Evolutionary conservation across 2,888 invertebrate genomes (phyloP).

Genomic region (Lasioglossum figueresi): DNA sequence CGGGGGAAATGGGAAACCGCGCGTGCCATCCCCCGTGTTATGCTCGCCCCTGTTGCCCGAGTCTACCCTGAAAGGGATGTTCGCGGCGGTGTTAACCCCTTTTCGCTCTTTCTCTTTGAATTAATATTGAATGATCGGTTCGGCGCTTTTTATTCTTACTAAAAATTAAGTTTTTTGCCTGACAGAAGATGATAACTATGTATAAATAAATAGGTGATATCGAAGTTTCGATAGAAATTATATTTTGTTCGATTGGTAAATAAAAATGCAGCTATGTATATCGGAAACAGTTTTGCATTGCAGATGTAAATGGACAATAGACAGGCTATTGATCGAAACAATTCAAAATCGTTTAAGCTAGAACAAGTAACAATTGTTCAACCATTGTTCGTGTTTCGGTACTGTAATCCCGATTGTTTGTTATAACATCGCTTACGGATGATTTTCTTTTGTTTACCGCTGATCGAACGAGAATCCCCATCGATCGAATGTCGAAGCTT

Average conservation of each 20-base stretch:
- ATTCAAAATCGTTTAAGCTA: not conserved
- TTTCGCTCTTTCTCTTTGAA: conserved; percentile 20
- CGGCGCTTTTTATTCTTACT: not conserved
- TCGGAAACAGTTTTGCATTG: not conserved
- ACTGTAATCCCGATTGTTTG: not conserved
- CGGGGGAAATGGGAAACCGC: conserved; percentile 47
- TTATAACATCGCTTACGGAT: not conserved
- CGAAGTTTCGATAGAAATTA: no score
- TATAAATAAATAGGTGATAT: not conserved
- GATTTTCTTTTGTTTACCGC: not conserved
- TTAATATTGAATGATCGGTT: conserved; percentile 16
- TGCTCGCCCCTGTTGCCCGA: conserved; percentile 17
- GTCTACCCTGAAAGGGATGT: conserved; percentile 31
- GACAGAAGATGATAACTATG: not conserved
- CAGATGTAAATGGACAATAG: conserved; percentile 1
- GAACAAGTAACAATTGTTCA: not conserved
- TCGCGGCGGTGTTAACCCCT: conserved; percentile 27
- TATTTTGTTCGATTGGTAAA: no score
- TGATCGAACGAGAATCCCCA: not conserved
- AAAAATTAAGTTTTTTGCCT: not conserved
- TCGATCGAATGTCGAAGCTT: no score
- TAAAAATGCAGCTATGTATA: no score
- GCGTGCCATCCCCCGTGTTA: conserved; percentile 42
- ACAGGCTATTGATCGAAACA: not conserved
- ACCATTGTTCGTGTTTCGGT: not conserved